phyloP scores from a whole-genome alignment of 2,797 vertebrate species.

The Pangasius mekongensis region DNA sequence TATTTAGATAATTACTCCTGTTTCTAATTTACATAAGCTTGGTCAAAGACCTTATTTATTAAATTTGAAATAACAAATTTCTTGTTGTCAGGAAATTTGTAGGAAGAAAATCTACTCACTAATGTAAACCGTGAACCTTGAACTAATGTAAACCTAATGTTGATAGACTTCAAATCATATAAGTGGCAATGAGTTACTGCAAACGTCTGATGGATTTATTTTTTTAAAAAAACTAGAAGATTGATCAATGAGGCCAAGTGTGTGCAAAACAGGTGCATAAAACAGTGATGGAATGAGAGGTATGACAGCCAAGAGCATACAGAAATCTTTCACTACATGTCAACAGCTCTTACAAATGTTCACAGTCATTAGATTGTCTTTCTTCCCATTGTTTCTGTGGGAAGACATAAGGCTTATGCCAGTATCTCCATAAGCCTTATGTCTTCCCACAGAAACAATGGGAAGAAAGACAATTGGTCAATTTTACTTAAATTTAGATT shows the following conservation, averaged over 20 bases:
- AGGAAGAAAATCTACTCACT: not conserved
- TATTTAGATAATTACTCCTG: not conserved
- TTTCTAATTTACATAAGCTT: not conserved
- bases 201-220: not conserved
- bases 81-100: too few species aligned
- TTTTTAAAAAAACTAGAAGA: not conserved
- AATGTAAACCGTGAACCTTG: not conserved
- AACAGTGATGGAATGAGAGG: not conserved
- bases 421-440: too few species aligned
- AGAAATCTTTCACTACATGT: not conserved
- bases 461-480: too few species aligned
- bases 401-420: not conserved
- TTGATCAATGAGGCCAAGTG: not conserved
- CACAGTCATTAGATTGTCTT: not conserved
- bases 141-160: not conserved
- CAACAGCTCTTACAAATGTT: not conserved
- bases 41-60: not conserved
- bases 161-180: not conserved
- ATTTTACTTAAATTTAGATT: not conserved
- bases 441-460: too few species aligned
- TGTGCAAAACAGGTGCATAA: not conserved
- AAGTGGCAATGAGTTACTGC: not conserved
- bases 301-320: not conserved
- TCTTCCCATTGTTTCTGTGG: not conserved
- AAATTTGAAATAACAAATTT: not conserved